Evolutionary conservation across 1,140 invertebrate species (phyloP).

Genomic region (Ceratina calcarata): DNA sequence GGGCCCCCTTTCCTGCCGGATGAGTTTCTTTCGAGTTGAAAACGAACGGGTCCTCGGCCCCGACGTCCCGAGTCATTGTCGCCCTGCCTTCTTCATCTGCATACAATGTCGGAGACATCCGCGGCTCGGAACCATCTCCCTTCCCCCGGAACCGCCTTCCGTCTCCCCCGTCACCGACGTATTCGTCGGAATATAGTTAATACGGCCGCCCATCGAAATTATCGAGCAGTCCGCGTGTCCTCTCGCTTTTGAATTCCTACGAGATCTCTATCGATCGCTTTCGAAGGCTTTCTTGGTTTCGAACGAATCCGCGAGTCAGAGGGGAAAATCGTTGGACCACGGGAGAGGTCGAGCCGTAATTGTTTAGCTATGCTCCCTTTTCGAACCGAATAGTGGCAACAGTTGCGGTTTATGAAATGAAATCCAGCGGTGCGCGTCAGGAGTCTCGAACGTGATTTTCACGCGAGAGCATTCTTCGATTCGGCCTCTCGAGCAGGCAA

Average conservation of each 20-base stretch:
- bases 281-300: neutral
- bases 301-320: too few species aligned
- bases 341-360: constrained; percentile 70
- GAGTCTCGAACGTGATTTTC: too few species aligned
- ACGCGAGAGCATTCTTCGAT: neutral
- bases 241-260: constrained; percentile 1
- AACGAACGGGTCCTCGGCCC: constrained; percentile 64
- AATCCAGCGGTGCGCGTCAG: constrained; percentile 62
- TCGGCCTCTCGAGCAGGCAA: neutral
- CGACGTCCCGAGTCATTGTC: constrained; percentile 76
- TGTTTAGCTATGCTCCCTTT: constrained; percentile 73
- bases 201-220: constrained; percentile 74
- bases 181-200: constrained; percentile 74
- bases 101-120: constrained; percentile 78
- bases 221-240: constrained; percentile 60
- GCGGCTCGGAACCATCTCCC: constrained; percentile 49
- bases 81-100: constrained; percentile 80
- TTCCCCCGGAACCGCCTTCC: neutral
- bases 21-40: constrained; percentile 53
- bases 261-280: neutral
- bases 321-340: constrained; percentile 31
- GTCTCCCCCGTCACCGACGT: constrained; percentile 33
- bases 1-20: constrained; percentile 54
- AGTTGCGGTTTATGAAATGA: constrained; percentile 81
- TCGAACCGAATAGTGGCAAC: constrained; percentile 77